These are phyloP conservation scores for Heliangelus exortis DNA, from an alignment of 2,797 vertebrate species.

Conservation along the genomic window DNA sequence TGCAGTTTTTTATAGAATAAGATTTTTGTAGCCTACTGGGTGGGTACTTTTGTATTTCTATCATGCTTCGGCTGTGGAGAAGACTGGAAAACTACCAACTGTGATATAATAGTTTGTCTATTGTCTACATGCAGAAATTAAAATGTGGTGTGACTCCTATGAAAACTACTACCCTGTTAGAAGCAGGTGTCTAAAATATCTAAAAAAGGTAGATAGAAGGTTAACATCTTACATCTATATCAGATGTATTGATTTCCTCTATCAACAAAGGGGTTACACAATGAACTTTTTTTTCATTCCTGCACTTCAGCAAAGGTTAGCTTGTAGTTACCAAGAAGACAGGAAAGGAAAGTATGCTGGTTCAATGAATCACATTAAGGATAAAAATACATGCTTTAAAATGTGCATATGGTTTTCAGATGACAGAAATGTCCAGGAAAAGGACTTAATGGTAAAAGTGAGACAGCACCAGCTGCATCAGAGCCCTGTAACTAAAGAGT, in stretches of 20 bases:
- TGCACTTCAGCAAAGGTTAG: neutral
- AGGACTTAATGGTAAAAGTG: neutral
- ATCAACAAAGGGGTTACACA: neutral
- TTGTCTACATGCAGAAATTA: neutral
- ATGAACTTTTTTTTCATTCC: neutral
- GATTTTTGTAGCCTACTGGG: neutral
- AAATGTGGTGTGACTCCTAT: neutral
- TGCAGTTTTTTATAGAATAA: accelerated
- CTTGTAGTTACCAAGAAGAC: neutral
- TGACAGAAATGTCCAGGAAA: constrained; percentile 8
- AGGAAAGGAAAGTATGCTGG: neutral
- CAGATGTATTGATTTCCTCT: neutral
- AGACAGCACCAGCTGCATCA: constrained; percentile 6
- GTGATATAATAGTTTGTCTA: too few species aligned
- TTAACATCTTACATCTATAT: neutral
- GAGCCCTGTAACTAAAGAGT: neutral
- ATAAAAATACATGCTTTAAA: neutral
- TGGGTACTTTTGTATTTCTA: neutral
- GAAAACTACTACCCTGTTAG: neutral
- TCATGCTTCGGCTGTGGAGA: neutral
- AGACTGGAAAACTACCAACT: neutral
- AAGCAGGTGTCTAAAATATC: neutral
- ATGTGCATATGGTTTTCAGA: neutral
- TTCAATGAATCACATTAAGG: constrained; percentile 1
- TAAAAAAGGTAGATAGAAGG: neutral